phyloP scores from a whole-genome alignment of 2,113 vertebrate species.

The Dipodomys ordii region DNA sequence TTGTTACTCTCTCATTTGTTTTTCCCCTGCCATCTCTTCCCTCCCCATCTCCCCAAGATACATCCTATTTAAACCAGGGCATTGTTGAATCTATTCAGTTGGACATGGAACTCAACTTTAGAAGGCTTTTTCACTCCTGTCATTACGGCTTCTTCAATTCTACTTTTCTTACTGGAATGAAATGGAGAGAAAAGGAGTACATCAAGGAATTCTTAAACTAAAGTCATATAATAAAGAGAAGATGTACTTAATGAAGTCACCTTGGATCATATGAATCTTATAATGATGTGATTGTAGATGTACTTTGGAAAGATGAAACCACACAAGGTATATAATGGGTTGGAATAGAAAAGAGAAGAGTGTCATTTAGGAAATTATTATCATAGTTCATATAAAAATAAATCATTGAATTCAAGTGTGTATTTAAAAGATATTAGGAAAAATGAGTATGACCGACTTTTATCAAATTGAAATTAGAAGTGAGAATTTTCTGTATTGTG shows the following conservation, averaged over 20 bases:
- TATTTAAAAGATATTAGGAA: not conserved
- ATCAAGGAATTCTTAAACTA: not conserved
- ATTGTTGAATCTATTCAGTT: not conserved
- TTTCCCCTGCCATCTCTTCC: too few relatives aligned
- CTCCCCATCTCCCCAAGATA: too few relatives aligned
- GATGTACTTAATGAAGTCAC: not conserved
- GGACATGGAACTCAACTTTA: not conserved
- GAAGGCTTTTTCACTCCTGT: not conserved
- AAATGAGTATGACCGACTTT: not conserved
- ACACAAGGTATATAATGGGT: not conserved
- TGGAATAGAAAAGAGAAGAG: not conserved
- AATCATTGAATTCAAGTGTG: not conserved
- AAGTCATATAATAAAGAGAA: not conserved
- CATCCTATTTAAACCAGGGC: not conserved
- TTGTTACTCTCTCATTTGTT: too few relatives aligned
- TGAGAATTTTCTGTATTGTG: not conserved
- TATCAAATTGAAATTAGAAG: not conserved
- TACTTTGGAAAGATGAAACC: not conserved
- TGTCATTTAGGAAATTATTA: not conserved
- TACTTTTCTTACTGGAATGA: not conserved
- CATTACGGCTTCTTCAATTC: not conserved
- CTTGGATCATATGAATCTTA: not conserved
- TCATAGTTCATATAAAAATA: not conserved
- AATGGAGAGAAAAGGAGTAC: not conserved
- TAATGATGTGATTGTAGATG: not conserved